A percentile compares a stretch with the other conserved stretches of the same genome.
Evolutionary conservation across 2,797 vertebrate genomes (phyloP).

Genomic region (Sebastes flavidus): DNA sequence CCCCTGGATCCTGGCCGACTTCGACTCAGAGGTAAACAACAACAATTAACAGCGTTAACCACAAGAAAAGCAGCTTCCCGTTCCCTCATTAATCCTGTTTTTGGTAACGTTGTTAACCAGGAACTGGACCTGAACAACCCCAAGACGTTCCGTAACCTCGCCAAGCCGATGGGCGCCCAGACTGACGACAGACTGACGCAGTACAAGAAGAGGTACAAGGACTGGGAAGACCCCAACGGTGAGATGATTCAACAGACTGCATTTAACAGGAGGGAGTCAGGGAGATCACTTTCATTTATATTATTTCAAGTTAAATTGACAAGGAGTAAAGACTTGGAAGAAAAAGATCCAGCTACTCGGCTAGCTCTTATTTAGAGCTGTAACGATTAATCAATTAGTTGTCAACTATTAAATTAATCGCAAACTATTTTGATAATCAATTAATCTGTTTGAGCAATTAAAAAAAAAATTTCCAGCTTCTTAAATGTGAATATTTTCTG

Average conservation of each 20-base stretch:
- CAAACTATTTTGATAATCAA: no score
- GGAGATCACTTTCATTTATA: neutral
- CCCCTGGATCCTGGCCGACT: constrained; percentile 98
- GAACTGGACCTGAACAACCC: constrained; percentile 95
- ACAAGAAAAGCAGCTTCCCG: neutral
- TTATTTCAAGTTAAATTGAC: neutral
- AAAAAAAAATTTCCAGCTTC: no score
- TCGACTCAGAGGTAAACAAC: constrained; percentile 89
- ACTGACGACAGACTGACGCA: constrained; percentile 95
- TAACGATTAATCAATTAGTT: no score
- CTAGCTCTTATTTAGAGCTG: no score
- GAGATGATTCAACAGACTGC: constrained; percentile 3
- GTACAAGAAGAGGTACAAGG: constrained; percentile 98
- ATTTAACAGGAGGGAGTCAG: neutral
- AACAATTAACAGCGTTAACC: neutral
- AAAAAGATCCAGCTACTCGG: no score
- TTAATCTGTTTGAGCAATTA: no score
- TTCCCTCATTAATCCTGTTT: neutral
- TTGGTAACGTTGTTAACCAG: constrained; percentile 63
- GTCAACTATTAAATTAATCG: no score
- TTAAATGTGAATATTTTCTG: no score
- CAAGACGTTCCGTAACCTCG: constrained; percentile 95
- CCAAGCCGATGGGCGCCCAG: constrained; percentile 98
- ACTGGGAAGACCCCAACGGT: constrained; percentile 99
- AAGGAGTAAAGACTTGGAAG: no score